Conservation (phyloP, 2,797 vertebrate genomes). For the Thalassophryne amazonica region DNA sequence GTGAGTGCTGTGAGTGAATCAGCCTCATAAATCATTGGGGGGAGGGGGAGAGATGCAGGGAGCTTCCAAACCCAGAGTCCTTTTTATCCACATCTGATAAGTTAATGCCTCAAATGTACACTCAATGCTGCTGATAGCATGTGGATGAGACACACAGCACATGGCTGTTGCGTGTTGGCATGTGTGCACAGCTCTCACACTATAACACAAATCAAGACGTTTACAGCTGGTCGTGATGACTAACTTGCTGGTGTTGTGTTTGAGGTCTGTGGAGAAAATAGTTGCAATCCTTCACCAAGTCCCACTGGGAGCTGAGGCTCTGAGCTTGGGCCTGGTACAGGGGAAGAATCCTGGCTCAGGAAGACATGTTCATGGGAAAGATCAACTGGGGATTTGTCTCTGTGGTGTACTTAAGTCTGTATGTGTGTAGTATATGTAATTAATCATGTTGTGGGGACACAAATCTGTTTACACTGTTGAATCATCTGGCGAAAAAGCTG, state of each 20-base stretch:
- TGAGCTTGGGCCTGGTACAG: slow-evolving; percentile 7
- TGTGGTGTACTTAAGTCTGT: slow-evolving; percentile 37
- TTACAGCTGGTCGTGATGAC: slow-evolving; percentile 53
- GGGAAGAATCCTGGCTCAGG: slow-evolving; percentile 29
- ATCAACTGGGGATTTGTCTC: slow-evolving; percentile 56
- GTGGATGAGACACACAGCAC: background rate
- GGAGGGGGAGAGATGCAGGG: slow-evolving; percentile 36
- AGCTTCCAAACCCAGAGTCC: slow-evolving; percentile 43
- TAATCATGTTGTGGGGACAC: background rate
- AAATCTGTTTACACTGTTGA: no score
- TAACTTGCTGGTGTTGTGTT: slow-evolving; percentile 58
- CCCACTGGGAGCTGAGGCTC: slow-evolving; percentile 28
- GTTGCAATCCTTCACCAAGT: slow-evolving; percentile 44
- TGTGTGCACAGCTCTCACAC: slow-evolving; percentile 35
- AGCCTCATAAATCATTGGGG: slow-evolving; percentile 83
- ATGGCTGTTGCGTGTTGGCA: slow-evolving; percentile 9
- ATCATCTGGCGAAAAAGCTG: no score
- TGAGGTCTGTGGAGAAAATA: slow-evolving; percentile 54
- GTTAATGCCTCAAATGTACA: slow-evolving; percentile 39
- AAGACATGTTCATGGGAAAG: slow-evolving; percentile 62
- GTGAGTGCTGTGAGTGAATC: slow-evolving; percentile 81
- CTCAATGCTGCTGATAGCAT: slow-evolving; percentile 29
- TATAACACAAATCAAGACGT: slow-evolving; percentile 58
- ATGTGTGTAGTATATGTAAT: slow-evolving; percentile 7
- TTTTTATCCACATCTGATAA: slow-evolving; percentile 45